Base-by-base conservation (phyloP, 2,888 invertebrate genomes). In the Stomorhina lunata region DNA sequence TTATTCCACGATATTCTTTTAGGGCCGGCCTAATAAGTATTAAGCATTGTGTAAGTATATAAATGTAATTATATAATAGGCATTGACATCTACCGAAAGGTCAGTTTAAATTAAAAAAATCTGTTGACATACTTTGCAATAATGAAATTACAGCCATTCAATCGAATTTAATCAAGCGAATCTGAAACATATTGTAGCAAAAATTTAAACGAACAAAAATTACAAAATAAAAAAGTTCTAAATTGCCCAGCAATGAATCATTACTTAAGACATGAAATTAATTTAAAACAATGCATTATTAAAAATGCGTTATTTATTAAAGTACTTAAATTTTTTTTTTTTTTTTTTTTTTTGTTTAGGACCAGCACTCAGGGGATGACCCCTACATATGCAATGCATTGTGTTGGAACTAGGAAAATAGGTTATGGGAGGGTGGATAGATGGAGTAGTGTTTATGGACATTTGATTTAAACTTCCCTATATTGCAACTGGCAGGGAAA, bases 131-230 rank as follows among this genome's bases (percentile, higher is more conserved):
- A 71, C 25, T 48, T 68, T 57, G 27, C 10, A 22, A 50, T 34
- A 45, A 45, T 43, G 12, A 40, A 71, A 71, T 77, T 55, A 63
- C 55, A 69, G 76, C 34, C 55, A 55, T 78, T 45, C 40, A 25
- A 25, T 63, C 25, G 61, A 25, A 20, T 55, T 53, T 37, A 71
- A 55, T 78, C 63, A 78, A 63, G 55, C 63, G 55, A 45, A 55
- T 55, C 63, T 43, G 27, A 66, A 15, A 29, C 17, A 63, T 63
- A 29, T 43, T 40, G 15, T 43, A 20, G 12, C 7, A 66, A 15
- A 4, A 10, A 55, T 0, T 10, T 22, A 6, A 48, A 48, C 0
- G 6, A 22, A 22, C 10, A 48, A 48, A 25, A 1, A 40, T n/a
- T 37, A 17, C 4, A 57, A 32, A 59, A 40, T 9, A 27, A 72